Evolutionary conservation across 2,888 invertebrate genomes (phyloP).

Genomic region (Zygaena filipendulae): DNA sequence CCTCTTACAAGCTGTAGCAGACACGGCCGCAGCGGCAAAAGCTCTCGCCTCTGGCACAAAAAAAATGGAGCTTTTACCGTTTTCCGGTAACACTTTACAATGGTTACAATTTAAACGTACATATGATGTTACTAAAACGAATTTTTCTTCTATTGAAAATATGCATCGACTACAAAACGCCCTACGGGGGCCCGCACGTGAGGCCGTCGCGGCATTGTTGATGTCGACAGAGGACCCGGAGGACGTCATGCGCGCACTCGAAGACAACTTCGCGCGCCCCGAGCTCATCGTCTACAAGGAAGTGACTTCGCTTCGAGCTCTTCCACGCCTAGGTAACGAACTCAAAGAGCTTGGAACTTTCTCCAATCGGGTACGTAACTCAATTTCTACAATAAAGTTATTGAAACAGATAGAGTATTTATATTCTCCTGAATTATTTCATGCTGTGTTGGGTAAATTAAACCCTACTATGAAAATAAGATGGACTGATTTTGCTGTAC

Average conservation of each 20-base stretch:
- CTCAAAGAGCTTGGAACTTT: slow-evolving; percentile 1
- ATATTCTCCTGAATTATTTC: slow-evolving; percentile 4
- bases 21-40: slow-evolving; percentile 5
- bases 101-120: slow-evolving; percentile 6
- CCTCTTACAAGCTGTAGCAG: slow-evolving; percentile 1
- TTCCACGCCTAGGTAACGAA: slow-evolving; percentile 1
- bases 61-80: slow-evolving; percentile 1
- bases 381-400: slow-evolving; percentile 3
- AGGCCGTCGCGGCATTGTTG: slow-evolving; percentile 5
- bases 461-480: slow-evolving; percentile 1
- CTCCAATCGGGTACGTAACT: slow-evolving; percentile 1
- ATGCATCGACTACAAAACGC: slow-evolving; percentile 2
- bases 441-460: slow-evolving; percentile 2
- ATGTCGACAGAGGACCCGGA: slow-evolving; percentile 4
- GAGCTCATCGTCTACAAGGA: slow-evolving; percentile 4
- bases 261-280: slow-evolving; percentile 5
- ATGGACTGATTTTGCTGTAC: slow-evolving; percentile 4
- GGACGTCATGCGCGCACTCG: slow-evolving; percentile 3
- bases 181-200: slow-evolving; percentile 4
- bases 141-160: slow-evolving; percentile 6
- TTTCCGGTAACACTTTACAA: slow-evolving; percentile 3
- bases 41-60: slow-evolving; percentile 3
- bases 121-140: slow-evolving; percentile 1
- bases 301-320: slow-evolving; percentile 1
- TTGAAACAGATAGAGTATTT: slow-evolving; percentile 3